Conservation (phyloP, 2,888 invertebrate species). For the Laspeyria flexula region DNA sequence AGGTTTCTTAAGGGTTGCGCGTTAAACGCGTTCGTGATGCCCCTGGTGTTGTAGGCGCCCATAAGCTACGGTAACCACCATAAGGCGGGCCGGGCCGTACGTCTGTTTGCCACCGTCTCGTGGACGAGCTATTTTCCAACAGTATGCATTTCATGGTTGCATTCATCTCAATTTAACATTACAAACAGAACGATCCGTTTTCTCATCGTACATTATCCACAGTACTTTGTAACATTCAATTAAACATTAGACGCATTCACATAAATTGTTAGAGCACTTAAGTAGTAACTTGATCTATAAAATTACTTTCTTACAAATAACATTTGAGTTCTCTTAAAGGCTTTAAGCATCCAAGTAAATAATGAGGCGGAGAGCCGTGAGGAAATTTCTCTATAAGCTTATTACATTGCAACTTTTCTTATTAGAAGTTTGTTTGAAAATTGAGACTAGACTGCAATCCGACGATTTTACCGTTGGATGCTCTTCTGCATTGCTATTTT, state of each 20-base stretch:
- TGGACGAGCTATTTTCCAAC: no score
- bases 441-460: constrained; percentile 49
- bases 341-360: constrained; percentile 26
- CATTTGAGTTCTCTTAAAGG: constrained; percentile 21
- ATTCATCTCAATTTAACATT: no score
- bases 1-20: no score
- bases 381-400: constrained; percentile 59
- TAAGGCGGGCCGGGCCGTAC: no score
- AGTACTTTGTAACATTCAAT: no score
- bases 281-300: constrained; percentile 11
- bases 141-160: no score
- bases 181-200: no score
- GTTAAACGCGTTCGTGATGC: no score
- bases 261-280: constrained; percentile 1
- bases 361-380: constrained; percentile 28
- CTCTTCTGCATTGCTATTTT: constrained; percentile 50
- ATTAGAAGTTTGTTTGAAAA: constrained; percentile 74
- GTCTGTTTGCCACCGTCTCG: no score
- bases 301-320: constrained; percentile 17
- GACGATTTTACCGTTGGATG: constrained; percentile 60
- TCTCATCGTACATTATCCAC: no score
- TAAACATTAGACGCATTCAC: background rate
- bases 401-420: constrained; percentile 72
- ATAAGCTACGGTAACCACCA: no score
- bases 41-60: no score